Base-by-base conservation (phyloP, 2,113 vertebrate species). In the Alces alces region DNA sequence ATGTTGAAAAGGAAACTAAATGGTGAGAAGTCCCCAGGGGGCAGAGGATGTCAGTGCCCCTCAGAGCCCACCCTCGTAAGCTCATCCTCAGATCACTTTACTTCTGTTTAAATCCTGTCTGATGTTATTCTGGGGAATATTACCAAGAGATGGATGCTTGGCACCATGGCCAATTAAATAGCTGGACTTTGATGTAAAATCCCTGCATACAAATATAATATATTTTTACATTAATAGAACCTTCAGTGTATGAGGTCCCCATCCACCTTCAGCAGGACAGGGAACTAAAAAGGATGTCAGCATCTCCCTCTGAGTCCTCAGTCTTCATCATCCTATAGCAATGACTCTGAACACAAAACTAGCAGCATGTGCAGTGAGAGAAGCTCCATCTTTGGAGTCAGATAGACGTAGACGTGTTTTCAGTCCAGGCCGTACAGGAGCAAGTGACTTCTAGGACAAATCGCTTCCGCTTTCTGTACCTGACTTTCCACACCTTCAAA, bases 31-130 rank as follows among this genome's bases (percentile, higher is more conserved):
- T 12, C 55, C 55, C 36, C 28, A 11, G 52, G 28, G 19, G n/a
- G 13, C 52, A 60, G 9, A 50, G 50, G 54, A 52, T 0, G 2
- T 54, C 13, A 25, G 3, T 64, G 23, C 15, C 7, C 76, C 61
- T 70, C 82, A 43, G 84, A 80, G 61, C 13, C 19, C 43, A 10
- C 39, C 13, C 50, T 82, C 3, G 0, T 88, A 54, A 91, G 30
- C 88, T 95, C 92, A 54, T 73, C 64, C 82, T 85, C 88, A 36
- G 58, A 58, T 97, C 80, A 61, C 45, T 91, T 95, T 57, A 66
- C 23, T n/a, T 76, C 76, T 64, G 58, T 39, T 91, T 83, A 89
- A 95, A 89, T 64, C 58, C 73, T 54, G 10, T 58, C 91, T 95
- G n/a, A 54, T 86, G 57, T 95, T 89, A 55, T 94, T 88, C 82